Evolutionary conservation across 1,140 invertebrate species (phyloP), one percentile per base, ranked within the genome.

Genomic region (Drosophila varians): DNA sequence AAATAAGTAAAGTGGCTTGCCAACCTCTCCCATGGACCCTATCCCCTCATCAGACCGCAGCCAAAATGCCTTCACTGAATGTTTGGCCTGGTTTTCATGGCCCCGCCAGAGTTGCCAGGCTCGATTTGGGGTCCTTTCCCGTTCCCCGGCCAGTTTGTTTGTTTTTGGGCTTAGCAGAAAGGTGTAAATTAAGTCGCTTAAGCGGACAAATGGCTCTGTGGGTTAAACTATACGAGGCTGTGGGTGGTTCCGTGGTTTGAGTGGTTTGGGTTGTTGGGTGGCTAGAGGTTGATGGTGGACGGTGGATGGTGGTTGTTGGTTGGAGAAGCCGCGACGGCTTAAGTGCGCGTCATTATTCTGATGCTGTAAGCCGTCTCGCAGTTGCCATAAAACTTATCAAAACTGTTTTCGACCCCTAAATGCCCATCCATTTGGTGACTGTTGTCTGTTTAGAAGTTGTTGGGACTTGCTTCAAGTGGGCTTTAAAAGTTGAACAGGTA

Each of bases 111-210:
- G 60, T 38, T 46, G 40, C 60, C 61, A 64, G 28, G 21, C 42
- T n/a, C 43, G 61, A 51, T 62, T 54, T 25, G 14, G 16, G 8
- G 49, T 36, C 16, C 19, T 26, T 23, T 36, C 51, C 36, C 57
- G 7, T 43, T 43, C 26, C 58, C 21, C n/a, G 11, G 38, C 23
- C 53, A 64, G 40, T 82, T 77, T 77, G 64, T 66, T 83, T 77
- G 61, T 77, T 80, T 71, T 74, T 21, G 69, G 78, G 78, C 78
- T 80, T 77, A 80, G 77, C 70, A 68, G 61, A 62, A 84, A 83
- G 78, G 78, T 83, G 78, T 83, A 83, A 83, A 83, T 83, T 83
- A 83, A 83, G 78, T 83, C 74, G 68, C 78, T 77, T 77, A 82
- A 64, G 78, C 74, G 52, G 73, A 76, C 66, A 70, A 66, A 66